These are phyloP conservation scores for Gryllus longicercus DNA, from an alignment of 2,888 invertebrate species.

Conservation along the genomic window DNA sequence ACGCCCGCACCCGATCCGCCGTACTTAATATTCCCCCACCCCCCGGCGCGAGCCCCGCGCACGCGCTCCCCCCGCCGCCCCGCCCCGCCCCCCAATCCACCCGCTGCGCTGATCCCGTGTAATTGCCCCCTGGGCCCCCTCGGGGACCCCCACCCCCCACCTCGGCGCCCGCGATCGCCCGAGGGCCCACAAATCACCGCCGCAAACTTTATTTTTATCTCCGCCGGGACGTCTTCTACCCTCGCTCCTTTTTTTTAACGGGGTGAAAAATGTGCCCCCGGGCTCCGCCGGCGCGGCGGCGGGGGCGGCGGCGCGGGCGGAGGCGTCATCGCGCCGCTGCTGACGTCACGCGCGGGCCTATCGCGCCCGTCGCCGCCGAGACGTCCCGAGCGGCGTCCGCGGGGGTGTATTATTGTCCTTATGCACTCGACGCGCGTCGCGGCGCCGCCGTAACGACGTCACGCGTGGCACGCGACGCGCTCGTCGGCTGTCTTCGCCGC, in stretches of 20 bases:
- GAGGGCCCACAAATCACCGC: constrained; percentile 6
- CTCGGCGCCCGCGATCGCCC: neutral
- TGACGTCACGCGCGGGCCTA: neutral
- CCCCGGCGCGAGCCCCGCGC: neutral
- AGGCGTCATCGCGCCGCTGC: neutral
- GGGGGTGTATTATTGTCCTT: too few relatives aligned
- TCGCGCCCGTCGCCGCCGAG: too few relatives aligned
- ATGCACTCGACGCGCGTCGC: too few relatives aligned
- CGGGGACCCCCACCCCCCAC: neutral
- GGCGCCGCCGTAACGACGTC: too few relatives aligned
- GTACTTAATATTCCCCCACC: neutral
- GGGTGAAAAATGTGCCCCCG: constrained; percentile 17
- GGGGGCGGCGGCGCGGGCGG: neutral
- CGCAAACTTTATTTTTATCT: constrained; percentile 17
- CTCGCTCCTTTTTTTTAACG: constrained; percentile 2
- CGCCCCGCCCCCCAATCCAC: neutral
- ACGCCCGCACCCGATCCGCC: neutral
- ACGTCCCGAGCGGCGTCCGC: too few relatives aligned
- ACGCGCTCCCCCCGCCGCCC: neutral
- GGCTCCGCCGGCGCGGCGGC: neutral
- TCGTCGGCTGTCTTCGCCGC: too few relatives aligned
- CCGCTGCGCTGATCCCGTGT: constrained; percentile 11
- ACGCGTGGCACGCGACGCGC: too few relatives aligned
- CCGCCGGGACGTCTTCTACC: constrained; percentile 17
- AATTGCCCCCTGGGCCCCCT: neutral